Percentiles rank a stretch among this genome's conserved stretches.
Conservation (phyloP, 2,113 vertebrate genomes). For the Erythrocercus mccallii region DNA sequence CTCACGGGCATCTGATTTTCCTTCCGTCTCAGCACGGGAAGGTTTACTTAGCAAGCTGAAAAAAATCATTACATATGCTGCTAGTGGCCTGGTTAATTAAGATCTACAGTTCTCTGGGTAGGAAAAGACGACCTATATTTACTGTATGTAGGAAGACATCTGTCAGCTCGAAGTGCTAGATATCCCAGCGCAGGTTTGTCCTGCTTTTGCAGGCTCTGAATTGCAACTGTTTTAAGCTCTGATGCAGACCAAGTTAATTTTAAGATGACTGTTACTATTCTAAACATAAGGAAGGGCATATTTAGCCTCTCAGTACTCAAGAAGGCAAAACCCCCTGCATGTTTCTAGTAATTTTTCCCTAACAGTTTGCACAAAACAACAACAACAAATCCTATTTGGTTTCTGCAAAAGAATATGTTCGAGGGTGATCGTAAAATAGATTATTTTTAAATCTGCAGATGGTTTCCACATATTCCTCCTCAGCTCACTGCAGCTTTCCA, state of each 20-base stretch:
- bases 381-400: conserved; percentile 48
- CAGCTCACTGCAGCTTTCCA: conserved; percentile 57
- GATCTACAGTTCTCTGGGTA: conserved; percentile 57
- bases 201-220: conserved; percentile 52
- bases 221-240: conserved; percentile 55
- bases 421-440: conserved; percentile 57
- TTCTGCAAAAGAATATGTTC: conserved; percentile 45
- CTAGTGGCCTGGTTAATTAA: conserved; percentile 69
- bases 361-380: conserved; percentile 44
- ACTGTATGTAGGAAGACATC: conserved; percentile 60
- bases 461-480: conserved; percentile 54
- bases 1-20: rapidly evolving
- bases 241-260: conserved; percentile 62
- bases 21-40: background rate
- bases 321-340: conserved; percentile 59
- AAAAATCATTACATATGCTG: conserved; percentile 59
- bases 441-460: conserved; percentile 70
- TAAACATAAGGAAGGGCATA: conserved; percentile 70
- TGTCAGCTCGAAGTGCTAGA: conserved; percentile 41
- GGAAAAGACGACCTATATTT: conserved; percentile 64
- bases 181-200: conserved; percentile 45
- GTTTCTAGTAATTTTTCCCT: conserved; percentile 65
- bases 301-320: conserved; percentile 64
- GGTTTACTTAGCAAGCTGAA: conserved; percentile 43
- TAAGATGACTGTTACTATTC: conserved; percentile 66